Base-by-base conservation (phyloP, 2,797 vertebrate genomes). In the Harpagifer antarcticus region DNA sequence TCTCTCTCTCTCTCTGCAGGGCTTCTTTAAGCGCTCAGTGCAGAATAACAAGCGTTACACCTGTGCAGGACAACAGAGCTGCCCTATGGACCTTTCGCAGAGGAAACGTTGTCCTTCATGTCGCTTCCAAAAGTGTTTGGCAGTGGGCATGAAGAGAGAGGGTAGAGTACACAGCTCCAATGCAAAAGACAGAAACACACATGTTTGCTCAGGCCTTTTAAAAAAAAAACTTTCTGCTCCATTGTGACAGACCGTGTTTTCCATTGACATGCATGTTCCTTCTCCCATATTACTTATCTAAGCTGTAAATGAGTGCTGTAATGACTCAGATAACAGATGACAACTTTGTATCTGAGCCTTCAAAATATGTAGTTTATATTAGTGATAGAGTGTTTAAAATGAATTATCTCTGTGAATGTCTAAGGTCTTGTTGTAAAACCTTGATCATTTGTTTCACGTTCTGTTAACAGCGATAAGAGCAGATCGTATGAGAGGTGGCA, bases 31-130 rank as follows among this genome's bases (percentile, higher is more conserved):
- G 83, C 95, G 95, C 48, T 95, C 95, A 0, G 94, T 96, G 53
- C 95, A 96, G 86, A 96, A 96, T 70, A 94, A 95, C 91, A 96
- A 96, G 76, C 84, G 76, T 58, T 96, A 96, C 86, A 94, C 86
- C 68, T 96, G 95, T 76, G 58, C 93, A 52, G 95, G 96, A 74
- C 88, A 88, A 47, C 94, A 95, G 84, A 93, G 70, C 78, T 96
- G 95, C 81, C 94, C 94, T 48, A 93, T 96, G 88, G 93, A 95
- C 86, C 90, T 73, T 17, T 92, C 92, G 5, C 95, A 96, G 85
- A 93, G 95, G 77, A 96, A 96, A 79, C 93, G 94, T 3, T 96
- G 95, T 58, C 95, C 95, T 5, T 95, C 54, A 84, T 96, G 95
- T 33, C 94, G 95, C 74, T 95, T 96, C 75, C 94, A 96, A 86